A percentile compares a stretch with the other conserved stretches of the same genome.
Evolutionary conservation across 2,797 vertebrate genomes (phyloP).

Genomic region (Hylomyscus alleni): DNA sequence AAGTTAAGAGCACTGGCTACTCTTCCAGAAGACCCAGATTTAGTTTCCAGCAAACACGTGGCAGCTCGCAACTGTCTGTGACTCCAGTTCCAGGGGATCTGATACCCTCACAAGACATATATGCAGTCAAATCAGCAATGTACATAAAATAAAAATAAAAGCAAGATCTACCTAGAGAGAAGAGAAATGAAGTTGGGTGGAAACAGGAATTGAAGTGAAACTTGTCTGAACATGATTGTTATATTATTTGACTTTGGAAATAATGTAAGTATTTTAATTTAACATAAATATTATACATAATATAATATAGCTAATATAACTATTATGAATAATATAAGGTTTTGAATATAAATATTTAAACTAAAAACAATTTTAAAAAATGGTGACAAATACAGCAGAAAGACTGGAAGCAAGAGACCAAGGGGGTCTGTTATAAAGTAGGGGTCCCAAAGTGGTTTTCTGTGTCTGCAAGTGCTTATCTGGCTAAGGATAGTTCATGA

Average conservation of each 20-base stretch:
- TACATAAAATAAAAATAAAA: not conserved
- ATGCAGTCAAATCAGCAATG: not conserved
- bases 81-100: not conserved
- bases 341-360: not conserved
- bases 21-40: not conserved
- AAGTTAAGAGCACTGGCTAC: not conserved
- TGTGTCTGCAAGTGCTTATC: not conserved
- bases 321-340: constrained; percentile 34
- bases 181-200: constrained; percentile 3
- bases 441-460: not conserved
- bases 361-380: constrained; percentile 40
- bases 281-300: not conserved
- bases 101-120: not conserved
- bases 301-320: not conserved
- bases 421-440: not conserved
- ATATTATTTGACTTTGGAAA: constrained; percentile 47
- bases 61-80: not conserved
- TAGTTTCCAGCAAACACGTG: not conserved
- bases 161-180: constrained; percentile 18
- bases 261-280: constrained; percentile 7
- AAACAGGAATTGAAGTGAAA: constrained; percentile 13
- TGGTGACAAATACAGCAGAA: not conserved
- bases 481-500: not conserved
- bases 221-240: not conserved
- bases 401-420: constrained; percentile 8